A percentile compares a stretch with the other conserved stretches of the same genome.
phyloP scores from a whole-genome alignment of 2,888 invertebrate species.

The Nipponacmea schrenckii region DNA sequence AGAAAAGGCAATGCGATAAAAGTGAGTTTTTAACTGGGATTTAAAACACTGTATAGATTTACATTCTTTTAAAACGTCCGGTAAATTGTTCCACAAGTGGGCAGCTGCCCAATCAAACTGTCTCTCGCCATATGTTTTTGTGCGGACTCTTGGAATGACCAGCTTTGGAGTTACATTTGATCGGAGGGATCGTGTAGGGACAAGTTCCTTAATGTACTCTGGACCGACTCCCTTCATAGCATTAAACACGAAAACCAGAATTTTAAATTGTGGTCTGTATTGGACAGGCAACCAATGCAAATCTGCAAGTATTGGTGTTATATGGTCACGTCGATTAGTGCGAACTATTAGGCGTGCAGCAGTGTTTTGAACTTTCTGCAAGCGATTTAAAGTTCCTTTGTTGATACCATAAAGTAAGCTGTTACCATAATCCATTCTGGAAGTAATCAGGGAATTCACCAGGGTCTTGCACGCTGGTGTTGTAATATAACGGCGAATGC shows the following conservation, averaged over 20 bases:
- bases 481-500: constrained; percentile 22
- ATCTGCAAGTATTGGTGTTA: too few relatives aligned
- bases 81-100: too few relatives aligned
- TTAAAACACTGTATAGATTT: too few relatives aligned
- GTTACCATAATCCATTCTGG: background rate
- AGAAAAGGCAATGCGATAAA: too few relatives aligned
- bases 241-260: background rate
- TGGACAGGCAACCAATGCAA: background rate
- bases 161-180: background rate
- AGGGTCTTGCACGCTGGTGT: constrained; percentile 12
- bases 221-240: background rate
- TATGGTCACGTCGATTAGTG: background rate
- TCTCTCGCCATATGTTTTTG: too few relatives aligned
- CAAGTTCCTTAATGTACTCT: background rate
- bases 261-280: background rate
- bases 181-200: background rate
- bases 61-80: too few relatives aligned
- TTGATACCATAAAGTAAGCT: background rate
- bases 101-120: too few relatives aligned
- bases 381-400: background rate
- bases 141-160: background rate
- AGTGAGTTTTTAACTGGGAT: too few relatives aligned
- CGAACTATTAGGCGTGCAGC: background rate
- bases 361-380: background rate
- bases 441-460: background rate